A percentile compares a stretch with the other conserved stretches of the same genome.
Evolutionary conservation across 1,140 invertebrate species (phyloP).

Genomic region (Drosophila pseudoananassae): DNA sequence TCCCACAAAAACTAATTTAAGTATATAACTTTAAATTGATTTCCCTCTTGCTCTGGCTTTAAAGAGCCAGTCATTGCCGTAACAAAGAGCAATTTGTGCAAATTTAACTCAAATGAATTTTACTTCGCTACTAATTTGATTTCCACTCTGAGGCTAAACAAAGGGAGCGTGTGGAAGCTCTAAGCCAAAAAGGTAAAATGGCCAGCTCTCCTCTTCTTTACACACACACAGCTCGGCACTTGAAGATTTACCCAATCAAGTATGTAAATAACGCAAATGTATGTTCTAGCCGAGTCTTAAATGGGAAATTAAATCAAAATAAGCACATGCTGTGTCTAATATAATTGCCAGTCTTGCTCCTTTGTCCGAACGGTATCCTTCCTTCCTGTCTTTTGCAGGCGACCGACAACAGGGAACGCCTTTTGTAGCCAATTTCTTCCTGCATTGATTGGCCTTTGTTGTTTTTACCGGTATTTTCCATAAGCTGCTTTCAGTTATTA

Average conservation of each 20-base stretch:
- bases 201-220: background rate
- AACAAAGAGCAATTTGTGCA: conserved; percentile 56
- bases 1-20: background rate
- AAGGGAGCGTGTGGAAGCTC: conserved; percentile 34
- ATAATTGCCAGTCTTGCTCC: conserved; percentile 62
- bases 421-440: conserved; percentile 62
- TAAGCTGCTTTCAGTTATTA: conserved; percentile 74
- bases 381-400: conserved; percentile 46
- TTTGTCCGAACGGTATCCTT: conserved; percentile 15
- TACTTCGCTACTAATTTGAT: conserved; percentile 67
- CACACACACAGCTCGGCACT: conserved; percentile 7
- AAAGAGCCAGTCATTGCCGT: conserved; percentile 22
- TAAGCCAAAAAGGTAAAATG: conserved; percentile 27
- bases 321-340: conserved; percentile 61
- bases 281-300: conserved; percentile 44
- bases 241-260: conserved; percentile 72
- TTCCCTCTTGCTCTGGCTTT: background rate
- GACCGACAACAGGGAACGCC: conserved; percentile 24
- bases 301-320: conserved; percentile 80
- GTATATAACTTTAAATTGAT: background rate
- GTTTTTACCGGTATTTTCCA: conserved; percentile 35
- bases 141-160: conserved; percentile 46
- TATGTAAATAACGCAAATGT: conserved; percentile 70
- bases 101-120: conserved; percentile 64
- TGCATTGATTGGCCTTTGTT: conserved; percentile 27